Evolutionary conservation across 1,140 invertebrate genomes (phyloP), one percentile per base, ranked within the genome.

Genomic region (Vanessa atalanta): DNA sequence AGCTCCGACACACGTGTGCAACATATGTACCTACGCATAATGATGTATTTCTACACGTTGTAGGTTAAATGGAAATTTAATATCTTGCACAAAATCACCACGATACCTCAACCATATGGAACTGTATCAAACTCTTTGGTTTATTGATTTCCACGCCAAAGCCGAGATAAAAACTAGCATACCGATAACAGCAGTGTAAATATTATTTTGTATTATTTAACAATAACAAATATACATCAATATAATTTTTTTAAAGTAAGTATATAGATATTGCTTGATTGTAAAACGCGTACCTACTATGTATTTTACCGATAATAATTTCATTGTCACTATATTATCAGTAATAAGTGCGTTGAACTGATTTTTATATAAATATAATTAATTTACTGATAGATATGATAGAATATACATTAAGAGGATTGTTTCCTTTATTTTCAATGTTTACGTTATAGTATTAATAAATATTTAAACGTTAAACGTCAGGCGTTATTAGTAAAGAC

Each of bases 291-390:
- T 31, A 31, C 26, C 26, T 31, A 31, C 26, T 31, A 20, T n/a
- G 15, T 16, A 53, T 53, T 53, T n/a, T 53, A 14, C 48, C 50
- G 50, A n/a, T 43, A 43, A 43, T 43, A 43, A 43, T 53, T 53
- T n/a, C 50, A 53, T 53, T 53, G 50, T 3, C n/a, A 53, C n/a
- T 20, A n/a, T 9, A 53, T 53, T 53, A 53, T 53, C 9, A 57
- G 16, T 13, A 55, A 20, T 23, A 23, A 57, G 20, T 57, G 9
- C 53, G 9, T 20, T 57, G 50, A 57, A 57, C n/a, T 67, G 26
- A 55, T 37, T 66, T 37, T 66, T 47, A 64, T 64, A 65, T 47
- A 65, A 47, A 65, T 65, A 65, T 65, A 50, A 65, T 50, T 50
- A 15, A 8, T 3, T 20, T 15, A 48, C 48, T 14, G 9, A 66